These are phyloP conservation scores for Drosophila pruinosa DNA, from an alignment of 1,140 invertebrate genomes.

Conservation along the genomic window DNA sequence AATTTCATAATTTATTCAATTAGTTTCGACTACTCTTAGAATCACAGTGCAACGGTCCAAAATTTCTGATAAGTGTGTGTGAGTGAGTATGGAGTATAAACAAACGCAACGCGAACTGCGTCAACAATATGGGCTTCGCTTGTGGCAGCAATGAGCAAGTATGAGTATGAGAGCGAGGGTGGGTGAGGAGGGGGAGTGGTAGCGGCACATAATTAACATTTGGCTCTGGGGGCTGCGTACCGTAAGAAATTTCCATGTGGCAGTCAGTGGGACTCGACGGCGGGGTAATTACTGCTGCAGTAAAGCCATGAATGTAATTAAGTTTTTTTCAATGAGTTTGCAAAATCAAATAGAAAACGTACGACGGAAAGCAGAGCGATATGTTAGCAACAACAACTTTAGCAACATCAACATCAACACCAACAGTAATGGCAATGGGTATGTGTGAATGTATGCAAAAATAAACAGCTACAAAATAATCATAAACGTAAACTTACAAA, in stretches of 20 bases:
- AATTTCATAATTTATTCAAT: background rate
- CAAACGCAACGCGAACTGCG: constrained; percentile 36
- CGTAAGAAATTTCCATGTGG: constrained; percentile 59
- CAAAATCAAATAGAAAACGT: constrained; percentile 72
- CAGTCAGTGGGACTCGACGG: constrained; percentile 16
- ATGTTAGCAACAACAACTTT: constrained; percentile 39
- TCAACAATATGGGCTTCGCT: constrained; percentile 31
- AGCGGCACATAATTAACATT: constrained; percentile 72
- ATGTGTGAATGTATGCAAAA: constrained; percentile 10
- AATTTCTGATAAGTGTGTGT: constrained; percentile 19
- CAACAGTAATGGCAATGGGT: constrained; percentile 13
- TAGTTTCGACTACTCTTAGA: background rate
- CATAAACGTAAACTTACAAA: constrained; percentile 67
- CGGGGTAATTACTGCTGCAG: constrained; percentile 57
- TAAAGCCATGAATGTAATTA: constrained; percentile 77
- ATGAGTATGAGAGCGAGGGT: constrained; percentile 10
- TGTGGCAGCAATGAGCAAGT: constrained; percentile 22
- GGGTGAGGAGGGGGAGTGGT: background rate
- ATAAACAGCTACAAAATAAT: constrained; percentile 62
- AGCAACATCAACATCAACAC: constrained; percentile 4
- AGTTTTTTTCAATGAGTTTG: constrained; percentile 66
- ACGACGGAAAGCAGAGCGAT: constrained; percentile 62
- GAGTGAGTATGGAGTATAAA: constrained; percentile 34
- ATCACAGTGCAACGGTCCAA: constrained; percentile 29
- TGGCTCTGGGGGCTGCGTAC: constrained; percentile 70